Conservation (phyloP, 2,888 invertebrate species). For the Bhutanitis thaidina region DNA sequence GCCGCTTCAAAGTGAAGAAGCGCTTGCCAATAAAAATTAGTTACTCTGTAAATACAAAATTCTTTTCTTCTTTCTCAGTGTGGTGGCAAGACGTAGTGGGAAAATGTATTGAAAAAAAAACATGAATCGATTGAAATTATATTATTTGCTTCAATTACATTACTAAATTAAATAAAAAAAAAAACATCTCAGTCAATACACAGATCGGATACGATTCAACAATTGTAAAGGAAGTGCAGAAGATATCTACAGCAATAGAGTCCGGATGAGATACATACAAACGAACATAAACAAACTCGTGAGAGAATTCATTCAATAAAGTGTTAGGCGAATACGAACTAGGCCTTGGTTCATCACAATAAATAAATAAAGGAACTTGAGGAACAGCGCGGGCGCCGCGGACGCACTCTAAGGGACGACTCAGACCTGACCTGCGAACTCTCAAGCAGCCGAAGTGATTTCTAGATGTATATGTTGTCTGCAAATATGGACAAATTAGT, state of each 20-base stretch:
- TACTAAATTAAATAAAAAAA: constrained; percentile 25
- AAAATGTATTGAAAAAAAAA: too few species aligned
- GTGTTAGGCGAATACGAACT: constrained; percentile 15
- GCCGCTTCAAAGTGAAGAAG: too few species aligned
- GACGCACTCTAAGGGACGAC: not conserved
- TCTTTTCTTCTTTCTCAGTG: too few species aligned
- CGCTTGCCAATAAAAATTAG: too few species aligned
- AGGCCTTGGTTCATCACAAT: constrained; percentile 25
- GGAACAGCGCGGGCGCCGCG: not conserved
- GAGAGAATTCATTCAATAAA: not conserved
- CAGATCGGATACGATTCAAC: constrained; percentile 20
- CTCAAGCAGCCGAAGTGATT: too few species aligned
- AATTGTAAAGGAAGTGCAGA: constrained; percentile 25
- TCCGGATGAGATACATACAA: not conserved
- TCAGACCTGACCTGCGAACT: too few species aligned
- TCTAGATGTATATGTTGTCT: too few species aligned
- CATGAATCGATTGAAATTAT: constrained; percentile 3
- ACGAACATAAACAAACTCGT: not conserved
- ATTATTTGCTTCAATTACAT: constrained; percentile 16
- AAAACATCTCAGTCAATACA: constrained; percentile 22
- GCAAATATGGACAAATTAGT: too few species aligned
- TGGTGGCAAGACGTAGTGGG: too few species aligned
- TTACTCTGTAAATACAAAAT: too few species aligned
- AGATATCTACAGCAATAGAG: constrained; percentile 21
- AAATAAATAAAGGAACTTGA: constrained; percentile 39